Evolutionary conservation across 2,888 invertebrate species (phyloP).

Genomic region (Schizaphis graminum): DNA sequence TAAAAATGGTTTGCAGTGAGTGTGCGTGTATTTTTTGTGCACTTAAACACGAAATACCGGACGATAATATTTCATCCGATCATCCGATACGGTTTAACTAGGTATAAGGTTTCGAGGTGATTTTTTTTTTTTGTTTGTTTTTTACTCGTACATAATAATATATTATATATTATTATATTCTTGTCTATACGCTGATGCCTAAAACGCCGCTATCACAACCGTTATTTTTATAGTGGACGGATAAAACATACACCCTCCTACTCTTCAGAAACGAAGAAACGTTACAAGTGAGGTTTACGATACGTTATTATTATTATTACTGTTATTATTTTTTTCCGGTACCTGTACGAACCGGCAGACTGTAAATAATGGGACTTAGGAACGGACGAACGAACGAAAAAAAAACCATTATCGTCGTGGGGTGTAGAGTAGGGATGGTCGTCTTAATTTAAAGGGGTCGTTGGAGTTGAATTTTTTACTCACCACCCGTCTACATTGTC

Average conservation of each 20-base stretch:
- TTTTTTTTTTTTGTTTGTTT: background rate
- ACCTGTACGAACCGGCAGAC: constrained; percentile 27
- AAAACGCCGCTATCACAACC: background rate
- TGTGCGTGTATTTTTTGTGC: background rate
- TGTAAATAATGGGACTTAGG: constrained; percentile 46
- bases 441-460: constrained; percentile 57
- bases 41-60: background rate
- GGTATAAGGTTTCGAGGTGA: background rate
- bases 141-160: background rate
- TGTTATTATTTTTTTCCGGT: constrained; percentile 6
- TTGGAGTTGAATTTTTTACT: constrained; percentile 21
- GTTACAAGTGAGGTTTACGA: constrained; percentile 49
- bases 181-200: background rate
- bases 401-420: constrained; percentile 38
- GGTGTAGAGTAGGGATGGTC: background rate
- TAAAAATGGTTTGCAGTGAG: background rate
- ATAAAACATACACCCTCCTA: background rate
- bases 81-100: background rate
- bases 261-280: background rate
- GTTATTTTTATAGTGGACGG: constrained; percentile 9
- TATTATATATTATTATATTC: background rate
- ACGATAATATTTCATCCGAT: constrained; percentile 10
- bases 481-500: background rate
- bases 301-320: constrained; percentile 41
- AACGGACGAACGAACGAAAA: background rate